Conservation (phyloP, 1,140 invertebrate genomes). For the Atopsyche davidsoni region DNA sequence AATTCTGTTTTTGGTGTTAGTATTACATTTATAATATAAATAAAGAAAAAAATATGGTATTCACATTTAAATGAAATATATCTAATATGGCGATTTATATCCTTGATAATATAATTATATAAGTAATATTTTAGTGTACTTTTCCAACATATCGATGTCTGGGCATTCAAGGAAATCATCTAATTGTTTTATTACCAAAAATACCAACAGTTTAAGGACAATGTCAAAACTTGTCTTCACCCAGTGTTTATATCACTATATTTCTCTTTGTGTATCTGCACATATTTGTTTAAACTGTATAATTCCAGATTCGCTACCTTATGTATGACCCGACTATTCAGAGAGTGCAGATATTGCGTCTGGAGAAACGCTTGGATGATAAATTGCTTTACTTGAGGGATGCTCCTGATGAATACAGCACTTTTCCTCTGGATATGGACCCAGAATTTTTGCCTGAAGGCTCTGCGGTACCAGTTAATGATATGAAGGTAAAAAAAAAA, state of each 20-base stretch:
- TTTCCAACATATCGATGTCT: too few species aligned
- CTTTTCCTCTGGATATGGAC: conserved; percentile 90
- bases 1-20: too few species aligned
- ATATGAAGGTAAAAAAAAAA: conserved; percentile 61
- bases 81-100: too few species aligned
- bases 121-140: too few species aligned
- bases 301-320: conserved; percentile 78
- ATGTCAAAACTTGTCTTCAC: too few species aligned
- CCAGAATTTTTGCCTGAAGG: conserved; percentile 71
- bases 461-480: conserved; percentile 78
- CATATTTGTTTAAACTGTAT: conserved; percentile 35
- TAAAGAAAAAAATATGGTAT: too few species aligned
- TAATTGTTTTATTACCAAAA: too few species aligned
- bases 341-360: conserved; percentile 79
- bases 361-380: conserved; percentile 92
- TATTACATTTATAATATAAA: too few species aligned
- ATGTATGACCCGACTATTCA: conserved; percentile 92
- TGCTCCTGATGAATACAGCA: conserved; percentile 88
- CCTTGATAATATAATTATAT: too few species aligned
- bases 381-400: conserved; percentile 88
- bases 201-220: too few species aligned
- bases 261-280: neutral
- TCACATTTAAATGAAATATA: too few species aligned
- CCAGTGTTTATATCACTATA: conserved; percentile 1
- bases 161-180: too few species aligned